phyloP scores from a whole-genome alignment of 2,113 vertebrate species.

The Phalacrocorax pelagicus region DNA sequence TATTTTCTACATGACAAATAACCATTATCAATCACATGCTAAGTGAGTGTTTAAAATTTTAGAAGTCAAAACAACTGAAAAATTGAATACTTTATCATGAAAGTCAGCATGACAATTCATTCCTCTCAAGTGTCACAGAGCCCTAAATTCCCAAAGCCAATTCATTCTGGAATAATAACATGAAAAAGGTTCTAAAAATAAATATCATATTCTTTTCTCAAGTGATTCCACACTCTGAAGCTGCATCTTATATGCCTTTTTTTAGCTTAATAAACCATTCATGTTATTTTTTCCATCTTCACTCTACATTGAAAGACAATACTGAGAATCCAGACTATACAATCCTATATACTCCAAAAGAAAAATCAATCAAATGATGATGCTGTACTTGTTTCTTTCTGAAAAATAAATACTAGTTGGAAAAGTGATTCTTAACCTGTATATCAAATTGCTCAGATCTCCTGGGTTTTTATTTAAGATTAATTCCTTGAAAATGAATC shows the following conservation, averaged over 20 bases:
- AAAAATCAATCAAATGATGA: background rate
- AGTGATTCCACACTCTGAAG: background rate
- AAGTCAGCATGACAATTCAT: conserved; percentile 34
- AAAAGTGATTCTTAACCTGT: background rate
- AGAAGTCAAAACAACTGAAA: conserved; percentile 70
- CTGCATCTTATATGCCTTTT: background rate
- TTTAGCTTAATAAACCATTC: background rate
- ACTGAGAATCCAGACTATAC: background rate
- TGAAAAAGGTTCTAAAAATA: conserved; percentile 36
- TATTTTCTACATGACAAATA: conserved; percentile 66
- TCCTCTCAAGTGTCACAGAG: conserved; percentile 14
- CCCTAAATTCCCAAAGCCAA: conserved; percentile 20
- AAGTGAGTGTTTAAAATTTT: conserved; percentile 68
- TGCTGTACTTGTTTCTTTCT: background rate
- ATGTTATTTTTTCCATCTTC: background rate
- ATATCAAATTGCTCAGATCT: background rate
- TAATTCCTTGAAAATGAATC: background rate
- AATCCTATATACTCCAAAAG: background rate
- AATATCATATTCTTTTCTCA: conserved; percentile 30
- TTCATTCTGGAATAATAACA: conserved; percentile 60
- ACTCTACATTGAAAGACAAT: background rate
- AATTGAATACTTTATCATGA: conserved; percentile 60
- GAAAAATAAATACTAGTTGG: background rate
- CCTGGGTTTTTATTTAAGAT: background rate
- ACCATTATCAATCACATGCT: conserved; percentile 55